A percentile compares a stretch with the other conserved stretches of the same genome.
Evolutionary conservation across 1,140 invertebrate genomes (phyloP).

Genomic region (Metopolophium dirhodum): DNA sequence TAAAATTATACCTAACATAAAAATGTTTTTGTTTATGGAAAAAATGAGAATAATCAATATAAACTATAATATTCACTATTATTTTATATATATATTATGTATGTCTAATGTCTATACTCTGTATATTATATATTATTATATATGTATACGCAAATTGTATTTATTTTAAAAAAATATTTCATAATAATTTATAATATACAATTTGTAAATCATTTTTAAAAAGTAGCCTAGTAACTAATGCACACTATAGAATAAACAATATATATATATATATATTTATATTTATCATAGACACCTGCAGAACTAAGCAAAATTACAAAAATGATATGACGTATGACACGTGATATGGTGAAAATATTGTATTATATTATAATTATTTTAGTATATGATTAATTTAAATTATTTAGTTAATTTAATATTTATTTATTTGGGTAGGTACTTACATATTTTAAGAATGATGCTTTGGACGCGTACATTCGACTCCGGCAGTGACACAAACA

Average conservation of each 20-base stretch:
- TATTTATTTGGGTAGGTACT: not conserved
- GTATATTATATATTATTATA: not conserved
- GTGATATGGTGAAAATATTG: not conserved
- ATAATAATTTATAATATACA: not conserved
- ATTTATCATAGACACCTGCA: not conserved
- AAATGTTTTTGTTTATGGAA: not conserved
- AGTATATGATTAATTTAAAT: not conserved
- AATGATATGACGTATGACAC: not conserved
- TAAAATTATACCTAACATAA: not conserved
- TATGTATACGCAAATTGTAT: not conserved
- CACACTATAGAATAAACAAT: not conserved
- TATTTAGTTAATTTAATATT: not conserved
- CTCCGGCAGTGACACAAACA: constrained; percentile 41
- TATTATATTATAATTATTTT: not conserved
- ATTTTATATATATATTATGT: not conserved
- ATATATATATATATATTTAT: no score
- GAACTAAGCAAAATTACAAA: not conserved
- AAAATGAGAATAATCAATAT: not conserved
- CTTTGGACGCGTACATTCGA: constrained; percentile 20
- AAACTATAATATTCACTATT: not conserved
- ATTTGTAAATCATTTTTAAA: not conserved
- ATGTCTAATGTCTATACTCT: no score
- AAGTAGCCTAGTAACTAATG: not conserved
- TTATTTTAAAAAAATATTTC: not conserved
- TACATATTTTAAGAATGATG: constrained; percentile 20